These are phyloP conservation scores for Misgurnus mizolepis DNA, from an alignment of 2,113 vertebrate genomes.

Conservation along the genomic window DNA sequence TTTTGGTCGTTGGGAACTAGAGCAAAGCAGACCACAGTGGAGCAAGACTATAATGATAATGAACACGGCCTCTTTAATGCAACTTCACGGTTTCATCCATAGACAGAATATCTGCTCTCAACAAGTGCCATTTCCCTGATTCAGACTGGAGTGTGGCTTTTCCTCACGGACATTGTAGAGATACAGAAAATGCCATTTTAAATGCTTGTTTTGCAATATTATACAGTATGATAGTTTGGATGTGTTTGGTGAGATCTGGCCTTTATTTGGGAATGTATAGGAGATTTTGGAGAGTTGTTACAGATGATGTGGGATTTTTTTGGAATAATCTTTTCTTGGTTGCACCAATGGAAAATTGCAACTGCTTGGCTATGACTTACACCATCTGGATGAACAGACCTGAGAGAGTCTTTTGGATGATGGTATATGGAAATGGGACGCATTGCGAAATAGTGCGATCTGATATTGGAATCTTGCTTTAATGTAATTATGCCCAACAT, in stretches of 20 bases:
- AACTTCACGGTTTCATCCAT: constrained; percentile 16
- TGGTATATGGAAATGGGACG: background rate
- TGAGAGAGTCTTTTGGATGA: background rate
- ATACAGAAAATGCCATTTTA: constrained; percentile 1
- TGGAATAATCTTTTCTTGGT: background rate
- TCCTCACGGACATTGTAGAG: constrained; percentile 2
- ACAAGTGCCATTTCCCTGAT: constrained; percentile 26
- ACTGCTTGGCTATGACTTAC: background rate
- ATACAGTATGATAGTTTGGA: constrained; percentile 1
- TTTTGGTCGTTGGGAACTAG: constrained; percentile 25
- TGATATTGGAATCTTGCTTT: background rate
- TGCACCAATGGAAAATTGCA: background rate
- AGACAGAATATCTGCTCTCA: constrained; percentile 1
- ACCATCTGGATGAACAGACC: background rate
- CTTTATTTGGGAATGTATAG: background rate
- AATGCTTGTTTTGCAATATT: background rate
- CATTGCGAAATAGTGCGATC: background rate
- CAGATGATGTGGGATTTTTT: background rate
- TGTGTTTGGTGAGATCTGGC: constrained; percentile 3
- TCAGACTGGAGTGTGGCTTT: constrained; percentile 28
- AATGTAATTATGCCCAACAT: background rate
- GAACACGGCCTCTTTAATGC: constrained; percentile 33
- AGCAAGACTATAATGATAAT: constrained; percentile 46
- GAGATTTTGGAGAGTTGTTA: background rate
- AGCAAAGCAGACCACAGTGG: constrained; percentile 17